phyloP scores from a whole-genome alignment of 2,888 invertebrate genomes.

The Chymomyza caudatula region DNA sequence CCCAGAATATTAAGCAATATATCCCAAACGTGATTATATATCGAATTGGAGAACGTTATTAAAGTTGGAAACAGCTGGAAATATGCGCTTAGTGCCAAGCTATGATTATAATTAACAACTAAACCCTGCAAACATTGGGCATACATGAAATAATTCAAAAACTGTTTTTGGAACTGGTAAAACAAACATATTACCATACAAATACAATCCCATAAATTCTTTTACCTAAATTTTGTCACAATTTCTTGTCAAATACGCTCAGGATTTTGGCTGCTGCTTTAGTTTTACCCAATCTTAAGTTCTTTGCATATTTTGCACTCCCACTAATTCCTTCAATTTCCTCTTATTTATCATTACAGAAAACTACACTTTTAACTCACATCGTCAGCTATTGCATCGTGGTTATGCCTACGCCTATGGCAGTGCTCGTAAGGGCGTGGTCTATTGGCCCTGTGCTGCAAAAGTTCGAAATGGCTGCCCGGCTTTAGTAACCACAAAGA shows the following conservation, averaged over 20 bases:
- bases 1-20: constrained; percentile 2
- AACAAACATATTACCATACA: constrained; percentile 8
- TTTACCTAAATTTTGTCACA: neutral
- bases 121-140: no score
- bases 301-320: neutral
- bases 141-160: no score
- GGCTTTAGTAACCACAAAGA: neutral
- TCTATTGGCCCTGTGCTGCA: neutral
- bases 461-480: neutral
- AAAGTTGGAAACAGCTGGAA: no score
- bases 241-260: no score
- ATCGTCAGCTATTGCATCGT: neutral
- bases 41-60: no score
- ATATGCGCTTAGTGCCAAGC: no score
- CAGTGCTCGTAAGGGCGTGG: neutral
- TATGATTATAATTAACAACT: no score
- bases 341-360: neutral
- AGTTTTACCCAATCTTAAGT: neutral
- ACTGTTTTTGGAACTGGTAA: no score
- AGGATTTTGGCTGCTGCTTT: no score
- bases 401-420: neutral
- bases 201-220: neutral
- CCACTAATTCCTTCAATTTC: neutral
- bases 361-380: neutral
- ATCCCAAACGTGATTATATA: no score